A percentile compares a stretch with the other conserved stretches of the same genome.
These are phyloP conservation scores for Nymphalis io DNA, from an alignment of 1,140 invertebrate genomes.

Conservation along the genomic window DNA sequence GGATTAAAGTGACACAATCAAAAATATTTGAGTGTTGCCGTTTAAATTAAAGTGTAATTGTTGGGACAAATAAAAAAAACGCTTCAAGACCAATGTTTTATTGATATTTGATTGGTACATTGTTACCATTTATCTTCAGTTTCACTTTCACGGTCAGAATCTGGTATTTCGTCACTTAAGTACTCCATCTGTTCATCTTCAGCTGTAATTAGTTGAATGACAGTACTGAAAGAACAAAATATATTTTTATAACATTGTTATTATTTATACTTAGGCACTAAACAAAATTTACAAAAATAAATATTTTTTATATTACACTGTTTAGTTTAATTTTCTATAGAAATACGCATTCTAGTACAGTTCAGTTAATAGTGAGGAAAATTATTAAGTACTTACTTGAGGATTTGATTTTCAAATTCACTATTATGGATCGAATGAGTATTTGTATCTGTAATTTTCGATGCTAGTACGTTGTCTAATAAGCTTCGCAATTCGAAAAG, in stretches of 20 bases:
- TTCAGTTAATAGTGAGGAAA: too few relatives aligned
- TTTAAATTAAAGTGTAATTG: neutral
- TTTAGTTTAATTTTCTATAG: too few relatives aligned
- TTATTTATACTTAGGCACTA: neutral
- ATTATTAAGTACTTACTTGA: conserved; percentile 53
- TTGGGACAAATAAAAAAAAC: conserved; percentile 9
- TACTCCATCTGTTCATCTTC: conserved; percentile 67
- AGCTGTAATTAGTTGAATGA: conserved; percentile 66
- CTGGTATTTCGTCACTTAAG: conserved; percentile 47
- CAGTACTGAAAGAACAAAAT: conserved; percentile 59
- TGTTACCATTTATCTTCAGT: neutral
- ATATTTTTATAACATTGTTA: neutral
- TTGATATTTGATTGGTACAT: neutral
- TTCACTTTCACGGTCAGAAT: conserved; percentile 45
- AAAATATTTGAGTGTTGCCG: neutral
- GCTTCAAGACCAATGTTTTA: neutral
- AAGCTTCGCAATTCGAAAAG: conserved; percentile 54
- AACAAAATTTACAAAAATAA: neutral
- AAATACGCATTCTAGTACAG: too few relatives aligned
- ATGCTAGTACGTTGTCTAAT: conserved; percentile 63
- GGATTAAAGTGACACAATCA: conserved; percentile 1
- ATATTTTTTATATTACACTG: too few relatives aligned
- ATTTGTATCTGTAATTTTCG: conserved; percentile 50
- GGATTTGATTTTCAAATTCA: conserved; percentile 61
- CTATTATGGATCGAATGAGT: conserved; percentile 34